These are phyloP conservation scores for Theodoxus fluviatilis DNA, from an alignment of 2,888 invertebrate genomes.

Conservation along the genomic window DNA sequence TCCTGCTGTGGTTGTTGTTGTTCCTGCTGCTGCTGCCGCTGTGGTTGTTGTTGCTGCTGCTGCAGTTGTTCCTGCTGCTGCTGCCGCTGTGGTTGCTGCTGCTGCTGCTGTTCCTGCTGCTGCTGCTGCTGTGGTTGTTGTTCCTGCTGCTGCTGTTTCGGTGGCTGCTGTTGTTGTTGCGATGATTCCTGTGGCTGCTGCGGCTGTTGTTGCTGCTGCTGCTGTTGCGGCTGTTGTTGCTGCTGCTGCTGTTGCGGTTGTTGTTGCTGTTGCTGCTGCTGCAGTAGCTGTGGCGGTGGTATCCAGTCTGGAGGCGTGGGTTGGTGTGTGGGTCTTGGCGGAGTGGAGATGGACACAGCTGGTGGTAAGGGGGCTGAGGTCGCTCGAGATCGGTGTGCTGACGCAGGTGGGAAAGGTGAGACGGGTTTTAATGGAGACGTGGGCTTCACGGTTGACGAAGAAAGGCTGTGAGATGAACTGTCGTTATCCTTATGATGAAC, in stretches of 20 bases:
- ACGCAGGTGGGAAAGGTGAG: too few species aligned
- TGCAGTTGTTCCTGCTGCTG: background rate
- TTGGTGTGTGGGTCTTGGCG: too few species aligned
- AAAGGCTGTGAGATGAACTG: too few species aligned
- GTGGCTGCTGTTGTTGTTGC: background rate
- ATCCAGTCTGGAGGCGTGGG: too few species aligned
- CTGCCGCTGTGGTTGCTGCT: background rate
- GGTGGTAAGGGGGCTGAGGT: too few species aligned
- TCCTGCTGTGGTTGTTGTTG: background rate
- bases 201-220: background rate
- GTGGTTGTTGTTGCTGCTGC: conserved; percentile 2
- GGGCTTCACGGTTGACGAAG: too few species aligned
- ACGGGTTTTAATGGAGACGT: too few species aligned
- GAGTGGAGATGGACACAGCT: too few species aligned
- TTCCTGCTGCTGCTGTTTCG: background rate
- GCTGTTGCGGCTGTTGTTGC: background rate
- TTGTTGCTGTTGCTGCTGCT: background rate
- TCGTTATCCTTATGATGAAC: too few species aligned
- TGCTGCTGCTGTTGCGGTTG: conserved; percentile 1
- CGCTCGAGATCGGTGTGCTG: too few species aligned
- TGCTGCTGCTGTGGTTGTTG: background rate
- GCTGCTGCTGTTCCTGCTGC: background rate
- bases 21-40: background rate
- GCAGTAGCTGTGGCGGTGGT: conserved; percentile 1
- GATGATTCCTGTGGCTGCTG: background rate